These are phyloP conservation scores for Drosophila cardini DNA, from an alignment of 1,140 invertebrate species.

Conservation along the genomic window DNA sequence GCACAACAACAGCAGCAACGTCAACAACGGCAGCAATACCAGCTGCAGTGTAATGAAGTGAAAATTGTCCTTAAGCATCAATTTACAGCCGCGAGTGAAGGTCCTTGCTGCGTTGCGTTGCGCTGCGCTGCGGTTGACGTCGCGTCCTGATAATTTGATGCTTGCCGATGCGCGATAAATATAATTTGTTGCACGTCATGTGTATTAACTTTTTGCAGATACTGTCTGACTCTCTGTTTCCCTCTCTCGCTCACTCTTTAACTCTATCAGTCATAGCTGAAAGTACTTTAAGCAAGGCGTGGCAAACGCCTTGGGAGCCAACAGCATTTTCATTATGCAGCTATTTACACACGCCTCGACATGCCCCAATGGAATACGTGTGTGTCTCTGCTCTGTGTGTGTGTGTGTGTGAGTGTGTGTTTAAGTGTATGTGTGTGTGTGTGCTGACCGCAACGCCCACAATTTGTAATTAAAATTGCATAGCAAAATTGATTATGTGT, in stretches of 20 bases:
- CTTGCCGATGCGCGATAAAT: slow-evolving; percentile 84
- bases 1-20: not conserved
- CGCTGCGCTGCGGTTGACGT: slow-evolving; percentile 44
- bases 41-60: slow-evolving; percentile 77
- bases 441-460: slow-evolving; percentile 68
- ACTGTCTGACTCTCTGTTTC: slow-evolving; percentile 41
- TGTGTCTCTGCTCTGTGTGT: slow-evolving; percentile 2
- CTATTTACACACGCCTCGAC: slow-evolving; percentile 52
- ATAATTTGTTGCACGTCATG: slow-evolving; percentile 84
- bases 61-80: slow-evolving; percentile 84
- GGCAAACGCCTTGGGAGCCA: slow-evolving; percentile 24
- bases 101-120: too few relatives aligned
- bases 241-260: not conserved
- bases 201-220: slow-evolving; percentile 81
- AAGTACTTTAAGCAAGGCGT: slow-evolving; percentile 10
- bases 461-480: slow-evolving; percentile 81
- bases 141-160: slow-evolving; percentile 78
- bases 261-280: not conserved
- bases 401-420: slow-evolving; percentile 34
- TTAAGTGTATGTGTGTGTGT: not conserved
- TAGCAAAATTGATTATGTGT: slow-evolving; percentile 77
- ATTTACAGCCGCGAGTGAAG: slow-evolving; percentile 60
- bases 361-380: slow-evolving; percentile 18
- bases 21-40: slow-evolving; percentile 3
- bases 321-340: slow-evolving; percentile 64